phyloP scores from a whole-genome alignment of 1,140 invertebrate species.

The Heliconius hermathena region DNA sequence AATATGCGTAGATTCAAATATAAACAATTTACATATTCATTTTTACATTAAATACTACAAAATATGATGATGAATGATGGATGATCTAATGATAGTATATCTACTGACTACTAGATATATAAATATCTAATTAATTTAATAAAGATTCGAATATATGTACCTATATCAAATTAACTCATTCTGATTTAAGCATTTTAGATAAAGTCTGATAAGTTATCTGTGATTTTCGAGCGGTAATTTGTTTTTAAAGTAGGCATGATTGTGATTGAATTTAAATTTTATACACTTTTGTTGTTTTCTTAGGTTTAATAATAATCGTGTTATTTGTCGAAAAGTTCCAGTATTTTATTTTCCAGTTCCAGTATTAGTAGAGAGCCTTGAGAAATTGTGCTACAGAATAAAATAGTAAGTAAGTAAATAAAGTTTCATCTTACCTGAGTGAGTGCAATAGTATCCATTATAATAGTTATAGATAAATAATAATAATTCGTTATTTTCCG shows the following conservation, averaged over 20 bases:
- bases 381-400: too few relatives aligned
- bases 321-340: background rate
- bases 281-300: too few relatives aligned
- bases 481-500: too few relatives aligned
- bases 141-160: background rate
- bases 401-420: too few relatives aligned
- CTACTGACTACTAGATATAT: background rate
- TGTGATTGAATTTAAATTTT: background rate
- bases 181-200: constrained; percentile 4
- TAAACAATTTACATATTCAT: background rate
- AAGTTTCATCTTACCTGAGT: too few relatives aligned
- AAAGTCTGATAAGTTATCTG: background rate
- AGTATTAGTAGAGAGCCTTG: too few relatives aligned
- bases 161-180: background rate
- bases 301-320: background rate
- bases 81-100: background rate
- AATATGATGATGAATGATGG: background rate
- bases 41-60: background rate
- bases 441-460: too few relatives aligned
- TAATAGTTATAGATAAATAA: too few relatives aligned
- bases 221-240: background rate
- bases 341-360: too few relatives aligned
- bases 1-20: too few relatives aligned
- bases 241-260: background rate
- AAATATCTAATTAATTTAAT: background rate